Evolutionary conservation across 2,797 vertebrate genomes (phyloP).

Genomic region (Notolabrus celidotus): DNA sequence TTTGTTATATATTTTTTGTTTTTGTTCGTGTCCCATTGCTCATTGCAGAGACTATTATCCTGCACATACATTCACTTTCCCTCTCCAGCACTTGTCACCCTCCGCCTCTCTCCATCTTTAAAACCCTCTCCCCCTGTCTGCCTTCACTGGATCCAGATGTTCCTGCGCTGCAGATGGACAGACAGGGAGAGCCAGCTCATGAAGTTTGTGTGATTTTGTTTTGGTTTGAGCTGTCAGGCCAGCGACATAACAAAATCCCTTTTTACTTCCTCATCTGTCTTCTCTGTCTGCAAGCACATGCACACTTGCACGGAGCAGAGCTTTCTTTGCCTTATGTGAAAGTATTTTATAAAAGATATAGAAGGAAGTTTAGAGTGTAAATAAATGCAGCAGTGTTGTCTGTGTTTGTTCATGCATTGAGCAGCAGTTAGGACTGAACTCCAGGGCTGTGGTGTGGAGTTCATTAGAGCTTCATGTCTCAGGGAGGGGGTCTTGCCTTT

Average conservation of each 20-base stretch:
- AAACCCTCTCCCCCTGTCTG: constrained; percentile 53
- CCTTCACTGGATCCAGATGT: constrained; percentile 81
- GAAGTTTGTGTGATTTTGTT: constrained; percentile 71
- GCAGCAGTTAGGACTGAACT: constrained; percentile 6
- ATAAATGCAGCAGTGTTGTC: no score
- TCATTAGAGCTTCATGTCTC: constrained; percentile 61
- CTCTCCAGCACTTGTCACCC: constrained; percentile 65
- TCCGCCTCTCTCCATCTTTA: constrained; percentile 53
- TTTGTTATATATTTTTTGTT: neutral
- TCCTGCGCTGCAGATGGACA: constrained; percentile 42
- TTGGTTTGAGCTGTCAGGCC: constrained; percentile 71
- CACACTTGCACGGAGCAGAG: neutral
- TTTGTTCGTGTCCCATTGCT: neutral
- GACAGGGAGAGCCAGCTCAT: constrained; percentile 35
- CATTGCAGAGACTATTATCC: constrained; percentile 15
- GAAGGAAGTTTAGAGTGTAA: no score
- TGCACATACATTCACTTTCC: constrained; percentile 26
- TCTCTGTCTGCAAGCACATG: constrained; percentile 5
- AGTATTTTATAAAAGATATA: neutral
- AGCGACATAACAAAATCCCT: constrained; percentile 68
- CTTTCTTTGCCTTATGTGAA: constrained; percentile 11
- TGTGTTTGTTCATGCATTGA: neutral
- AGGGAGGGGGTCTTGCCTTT: constrained; percentile 28
- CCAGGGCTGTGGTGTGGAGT: constrained; percentile 36
- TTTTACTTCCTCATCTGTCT: constrained; percentile 48